phyloP scores from a whole-genome alignment of 1,140 invertebrate species.

The Eumaeus atala region DNA sequence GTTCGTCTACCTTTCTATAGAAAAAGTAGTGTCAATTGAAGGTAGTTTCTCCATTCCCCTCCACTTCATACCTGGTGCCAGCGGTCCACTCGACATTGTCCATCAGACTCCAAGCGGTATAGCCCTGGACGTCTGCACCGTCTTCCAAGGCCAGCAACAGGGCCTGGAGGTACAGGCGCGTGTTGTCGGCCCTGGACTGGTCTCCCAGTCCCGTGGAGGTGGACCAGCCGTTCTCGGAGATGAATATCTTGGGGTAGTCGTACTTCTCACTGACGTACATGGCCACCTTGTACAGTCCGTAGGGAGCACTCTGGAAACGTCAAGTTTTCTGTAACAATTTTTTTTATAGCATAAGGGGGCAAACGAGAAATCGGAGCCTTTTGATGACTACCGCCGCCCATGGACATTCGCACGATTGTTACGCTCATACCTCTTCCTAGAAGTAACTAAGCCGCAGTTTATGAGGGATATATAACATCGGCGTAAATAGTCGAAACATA shows the following conservation, averaged over 20 bases:
- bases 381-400: too few relatives aligned
- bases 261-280: constrained; percentile 71
- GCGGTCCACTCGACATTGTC: constrained; percentile 73
- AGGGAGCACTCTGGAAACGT: constrained; percentile 22
- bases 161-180: constrained; percentile 53
- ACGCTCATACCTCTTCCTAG: too few relatives aligned
- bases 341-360: too few relatives aligned
- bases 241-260: constrained; percentile 60
- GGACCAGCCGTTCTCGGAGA: constrained; percentile 76
- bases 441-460: too few relatives aligned
- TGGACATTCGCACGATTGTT: too few relatives aligned
- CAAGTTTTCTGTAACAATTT: too few relatives aligned
- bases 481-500: too few relatives aligned
- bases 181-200: constrained; percentile 58
- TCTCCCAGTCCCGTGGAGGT: constrained; percentile 21
- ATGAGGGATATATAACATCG: too few relatives aligned
- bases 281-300: constrained; percentile 22
- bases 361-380: too few relatives aligned
- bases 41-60: background rate
- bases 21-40: too few relatives aligned
- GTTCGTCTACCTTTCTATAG: too few relatives aligned
- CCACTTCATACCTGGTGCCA: constrained; percentile 39
- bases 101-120: constrained; percentile 47
- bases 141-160: constrained; percentile 80
- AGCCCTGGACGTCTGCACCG: constrained; percentile 77